A percentile compares a stretch with the other conserved stretches of the same genome.
Conservation (phyloP, 1,140 invertebrate genomes). For the Drosophila carrolli region DNA sequence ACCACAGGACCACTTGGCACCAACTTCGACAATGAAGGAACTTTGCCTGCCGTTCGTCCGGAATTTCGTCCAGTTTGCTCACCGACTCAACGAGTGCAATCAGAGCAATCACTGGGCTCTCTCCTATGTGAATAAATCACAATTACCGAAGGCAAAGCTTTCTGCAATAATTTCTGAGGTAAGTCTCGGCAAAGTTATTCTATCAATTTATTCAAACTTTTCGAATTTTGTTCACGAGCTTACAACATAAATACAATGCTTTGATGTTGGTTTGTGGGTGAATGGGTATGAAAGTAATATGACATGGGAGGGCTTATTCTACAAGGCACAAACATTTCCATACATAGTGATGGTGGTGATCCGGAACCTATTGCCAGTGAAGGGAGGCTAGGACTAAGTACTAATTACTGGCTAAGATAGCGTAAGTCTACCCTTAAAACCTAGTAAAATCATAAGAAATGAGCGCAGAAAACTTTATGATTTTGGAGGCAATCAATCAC, state of each 20-base stretch:
- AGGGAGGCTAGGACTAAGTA: slow-evolving; percentile 7
- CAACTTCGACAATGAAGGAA: slow-evolving; percentile 29
- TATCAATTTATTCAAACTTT: slow-evolving; percentile 52
- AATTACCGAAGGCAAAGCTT: slow-evolving; percentile 39
- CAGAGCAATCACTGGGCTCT: slow-evolving; percentile 25
- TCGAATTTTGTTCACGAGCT: slow-evolving; percentile 30
- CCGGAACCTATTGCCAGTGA: slow-evolving; percentile 63
- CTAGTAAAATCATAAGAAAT: slow-evolving; percentile 72
- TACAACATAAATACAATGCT: slow-evolving; percentile 37
- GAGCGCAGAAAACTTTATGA: background rate
- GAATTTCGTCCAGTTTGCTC: slow-evolving; percentile 31
- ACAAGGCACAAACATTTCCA: slow-evolving; percentile 72
- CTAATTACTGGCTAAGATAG: slow-evolving; percentile 54
- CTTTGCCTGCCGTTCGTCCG: slow-evolving; percentile 8
- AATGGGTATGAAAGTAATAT: slow-evolving; percentile 5
- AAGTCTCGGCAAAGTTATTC: slow-evolving; percentile 39
- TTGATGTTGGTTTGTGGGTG: slow-evolving; percentile 20
- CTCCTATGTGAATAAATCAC: slow-evolving; percentile 43
- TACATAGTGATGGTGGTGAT: slow-evolving; percentile 52
- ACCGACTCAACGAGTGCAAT: slow-evolving; percentile 34
- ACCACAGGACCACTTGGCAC: slow-evolving; percentile 53
- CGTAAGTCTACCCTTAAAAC: slow-evolving; percentile 68
- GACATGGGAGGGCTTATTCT: slow-evolving; percentile 45
- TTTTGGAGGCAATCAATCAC: background rate
- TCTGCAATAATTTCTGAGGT: slow-evolving; percentile 33